Conservation (phyloP, 2,888 invertebrate genomes). For the Cynaeus angustus region DNA sequence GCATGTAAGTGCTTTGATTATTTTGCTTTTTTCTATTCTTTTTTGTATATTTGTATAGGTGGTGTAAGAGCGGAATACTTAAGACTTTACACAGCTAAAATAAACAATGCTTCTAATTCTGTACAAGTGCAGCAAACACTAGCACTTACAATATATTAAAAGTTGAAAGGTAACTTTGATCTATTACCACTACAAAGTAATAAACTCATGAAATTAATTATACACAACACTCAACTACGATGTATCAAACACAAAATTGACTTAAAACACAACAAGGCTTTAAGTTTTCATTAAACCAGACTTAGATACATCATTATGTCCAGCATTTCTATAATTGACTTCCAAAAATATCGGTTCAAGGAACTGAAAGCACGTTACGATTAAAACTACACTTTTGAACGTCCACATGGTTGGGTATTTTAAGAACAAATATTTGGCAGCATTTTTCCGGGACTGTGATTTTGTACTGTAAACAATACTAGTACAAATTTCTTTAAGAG, state of each 20-base stretch:
- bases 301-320: not conserved
- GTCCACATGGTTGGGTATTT: slow-evolving; percentile 34
- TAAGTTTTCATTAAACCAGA: not conserved
- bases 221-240: too few species aligned
- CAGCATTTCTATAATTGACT: slow-evolving; percentile 16
- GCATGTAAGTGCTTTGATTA: too few species aligned
- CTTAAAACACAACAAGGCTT: not conserved
- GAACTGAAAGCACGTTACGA: slow-evolving; percentile 35
- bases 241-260: not conserved
- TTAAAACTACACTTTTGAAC: slow-evolving; percentile 33
- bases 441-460: slow-evolving; percentile 30
- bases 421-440: slow-evolving; percentile 37
- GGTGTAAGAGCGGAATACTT: too few species aligned
- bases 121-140: too few species aligned
- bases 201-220: too few species aligned
- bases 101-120: too few species aligned
- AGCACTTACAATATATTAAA: too few species aligned
- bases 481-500: slow-evolving; percentile 13
- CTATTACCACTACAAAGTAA: too few species aligned
- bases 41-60: too few species aligned
- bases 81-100: too few species aligned
- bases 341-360: slow-evolving; percentile 39
- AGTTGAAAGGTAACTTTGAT: too few species aligned
- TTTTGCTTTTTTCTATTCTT: too few species aligned
- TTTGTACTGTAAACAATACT: slow-evolving; percentile 28